phyloP scores from a whole-genome alignment of 2,888 invertebrate genomes.

The Cataglyphis rosenhaueri region DNA sequence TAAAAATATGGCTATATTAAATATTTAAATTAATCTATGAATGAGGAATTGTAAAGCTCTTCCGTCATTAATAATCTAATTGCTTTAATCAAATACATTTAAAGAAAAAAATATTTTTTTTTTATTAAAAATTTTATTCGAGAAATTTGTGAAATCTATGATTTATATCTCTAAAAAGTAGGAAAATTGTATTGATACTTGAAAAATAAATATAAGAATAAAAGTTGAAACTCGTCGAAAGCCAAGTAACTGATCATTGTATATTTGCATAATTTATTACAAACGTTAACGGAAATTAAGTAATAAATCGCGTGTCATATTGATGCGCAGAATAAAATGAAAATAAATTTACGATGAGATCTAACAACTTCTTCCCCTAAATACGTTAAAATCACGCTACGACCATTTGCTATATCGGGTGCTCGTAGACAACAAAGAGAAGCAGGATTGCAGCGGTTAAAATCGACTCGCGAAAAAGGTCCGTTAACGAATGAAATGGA shows the following conservation, averaged over 20 bases:
- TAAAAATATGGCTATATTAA: not conserved
- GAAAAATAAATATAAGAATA: not conserved
- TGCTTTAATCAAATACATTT: slow-evolving; percentile 12
- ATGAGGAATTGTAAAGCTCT: not conserved
- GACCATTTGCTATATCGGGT: slow-evolving; percentile 40
- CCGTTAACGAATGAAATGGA: slow-evolving; percentile 54
- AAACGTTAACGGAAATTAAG: not conserved
- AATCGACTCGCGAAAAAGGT: slow-evolving; percentile 44
- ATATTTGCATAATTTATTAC: not conserved
- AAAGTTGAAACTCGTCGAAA: slow-evolving; percentile 6
- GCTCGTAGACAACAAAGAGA: slow-evolving; percentile 38
- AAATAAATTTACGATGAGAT: slow-evolving; percentile 28
- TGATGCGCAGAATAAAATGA: slow-evolving; percentile 15
- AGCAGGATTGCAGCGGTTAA: slow-evolving; percentile 46
- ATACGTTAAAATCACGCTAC: slow-evolving; percentile 41
- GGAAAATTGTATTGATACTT: not conserved
- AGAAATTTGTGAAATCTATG: not conserved
- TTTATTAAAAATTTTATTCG: not conserved
- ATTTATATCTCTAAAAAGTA: slow-evolving; percentile 1
- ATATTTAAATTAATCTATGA: slow-evolving; percentile 3
- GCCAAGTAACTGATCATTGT: not conserved
- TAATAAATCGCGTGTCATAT: slow-evolving; percentile 23
- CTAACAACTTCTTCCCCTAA: slow-evolving; percentile 22
- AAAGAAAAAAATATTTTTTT: not conserved
- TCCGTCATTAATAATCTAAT: slow-evolving; percentile 3